Evolutionary conservation across 64 coral and sea anemone species (phyloP).

Genomic region (Stichodactyla mertensii): DNA sequence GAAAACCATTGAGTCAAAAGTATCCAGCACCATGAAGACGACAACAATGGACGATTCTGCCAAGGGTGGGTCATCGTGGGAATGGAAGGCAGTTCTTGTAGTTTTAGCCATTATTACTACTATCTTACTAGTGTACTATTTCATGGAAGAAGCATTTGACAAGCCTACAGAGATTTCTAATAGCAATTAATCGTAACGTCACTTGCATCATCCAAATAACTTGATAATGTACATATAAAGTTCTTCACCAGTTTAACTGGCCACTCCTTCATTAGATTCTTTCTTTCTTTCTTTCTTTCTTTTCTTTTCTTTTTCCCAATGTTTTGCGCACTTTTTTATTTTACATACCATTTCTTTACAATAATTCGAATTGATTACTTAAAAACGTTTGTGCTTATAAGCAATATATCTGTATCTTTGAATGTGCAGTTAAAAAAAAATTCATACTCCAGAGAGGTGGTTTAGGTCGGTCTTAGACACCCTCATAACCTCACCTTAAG

Average conservation of each 20-base stretch:
- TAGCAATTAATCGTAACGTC: not conserved
- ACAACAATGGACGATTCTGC: not conserved
- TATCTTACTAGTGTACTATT: slow-evolving; percentile 14
- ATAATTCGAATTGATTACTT: not conserved
- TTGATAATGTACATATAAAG: no score
- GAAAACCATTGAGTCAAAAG: not conserved
- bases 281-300: not conserved
- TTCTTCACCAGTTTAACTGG: no score
- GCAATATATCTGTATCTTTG: no score
- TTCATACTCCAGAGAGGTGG: no score
- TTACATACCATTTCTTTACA: not conserved
- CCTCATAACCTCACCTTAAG: no score
- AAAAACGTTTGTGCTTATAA: no score
- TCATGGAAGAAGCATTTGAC: not conserved
- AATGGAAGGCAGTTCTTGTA: slow-evolving; percentile 16
- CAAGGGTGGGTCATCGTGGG: not conserved
- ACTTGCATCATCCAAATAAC: not conserved
- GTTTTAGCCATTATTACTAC: slow-evolving; percentile 8
- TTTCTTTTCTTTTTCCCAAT: not conserved
- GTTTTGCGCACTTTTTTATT: not conserved
- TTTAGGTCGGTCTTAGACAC: no score
- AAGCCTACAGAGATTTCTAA: not conserved
- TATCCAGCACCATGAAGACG: not conserved
- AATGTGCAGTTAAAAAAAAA: no score
- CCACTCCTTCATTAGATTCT: not conserved